phyloP scores from a whole-genome alignment of 1,140 invertebrate genomes.

The Geopemphigus sp. region DNA sequence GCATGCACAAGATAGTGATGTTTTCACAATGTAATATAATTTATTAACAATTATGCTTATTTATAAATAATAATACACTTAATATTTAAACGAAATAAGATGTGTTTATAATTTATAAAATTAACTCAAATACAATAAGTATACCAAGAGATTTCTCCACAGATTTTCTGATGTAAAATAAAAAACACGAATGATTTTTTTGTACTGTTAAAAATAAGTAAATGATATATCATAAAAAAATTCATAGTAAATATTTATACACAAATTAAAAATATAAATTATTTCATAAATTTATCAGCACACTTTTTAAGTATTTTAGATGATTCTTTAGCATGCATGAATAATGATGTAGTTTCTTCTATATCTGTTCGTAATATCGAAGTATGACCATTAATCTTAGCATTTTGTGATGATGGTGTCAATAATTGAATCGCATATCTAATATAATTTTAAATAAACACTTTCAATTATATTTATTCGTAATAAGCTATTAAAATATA shows the following conservation, averaged over 20 bases:
- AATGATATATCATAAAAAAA: not conserved
- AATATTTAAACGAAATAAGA: not conserved
- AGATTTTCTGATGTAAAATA: too few species aligned
- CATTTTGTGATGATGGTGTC: conserved; percentile 83
- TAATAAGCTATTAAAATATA: too few species aligned
- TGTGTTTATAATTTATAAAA: too few species aligned
- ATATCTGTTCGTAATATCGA: conserved; percentile 79
- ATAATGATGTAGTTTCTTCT: conserved; percentile 78
- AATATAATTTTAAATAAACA: conserved; percentile 40
- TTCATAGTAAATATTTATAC: not conserved
- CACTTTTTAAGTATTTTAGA: conserved; percentile 87
- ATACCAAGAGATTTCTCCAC: too few species aligned
- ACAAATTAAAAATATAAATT: conserved; percentile 53
- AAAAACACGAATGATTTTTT: not conserved
- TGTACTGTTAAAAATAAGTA: not conserved
- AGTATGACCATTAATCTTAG: conserved; percentile 85
- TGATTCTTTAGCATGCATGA: conserved; percentile 95
- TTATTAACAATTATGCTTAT: too few species aligned
- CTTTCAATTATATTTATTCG: too few species aligned
- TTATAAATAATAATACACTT: not conserved
- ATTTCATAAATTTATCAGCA: conserved; percentile 90
- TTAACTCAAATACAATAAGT: too few species aligned
- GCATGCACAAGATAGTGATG: too few species aligned
- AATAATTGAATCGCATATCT: conserved; percentile 92
- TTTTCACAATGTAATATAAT: too few species aligned